Conservation (phyloP, 2,797 vertebrate genomes). For the Sebastiscus tertius region DNA sequence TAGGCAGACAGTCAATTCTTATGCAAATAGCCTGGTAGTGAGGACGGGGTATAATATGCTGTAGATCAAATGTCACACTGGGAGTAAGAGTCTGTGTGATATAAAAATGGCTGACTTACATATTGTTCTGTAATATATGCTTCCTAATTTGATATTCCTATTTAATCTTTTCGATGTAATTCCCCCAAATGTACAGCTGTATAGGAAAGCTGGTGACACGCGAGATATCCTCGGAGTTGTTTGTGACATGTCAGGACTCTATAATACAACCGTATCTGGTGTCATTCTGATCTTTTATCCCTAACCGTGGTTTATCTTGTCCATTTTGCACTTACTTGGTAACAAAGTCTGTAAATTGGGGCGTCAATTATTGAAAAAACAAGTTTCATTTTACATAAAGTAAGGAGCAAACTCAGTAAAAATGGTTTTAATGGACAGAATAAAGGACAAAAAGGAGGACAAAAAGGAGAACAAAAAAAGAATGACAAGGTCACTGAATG, state of each 20-base stretch:
- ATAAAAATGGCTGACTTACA: slow-evolving; percentile 84
- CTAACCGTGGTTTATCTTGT: neutral
- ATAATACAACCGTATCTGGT: slow-evolving; percentile 11
- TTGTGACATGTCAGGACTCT: slow-evolving; percentile 24
- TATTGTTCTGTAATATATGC: slow-evolving; percentile 81
- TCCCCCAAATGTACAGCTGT: slow-evolving; percentile 55
- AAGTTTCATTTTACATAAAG: neutral
- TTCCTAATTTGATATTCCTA: slow-evolving; percentile 79
- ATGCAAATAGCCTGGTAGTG: slow-evolving; percentile 82
- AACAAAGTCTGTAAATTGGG: neutral
- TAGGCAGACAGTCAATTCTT: slow-evolving; percentile 82
- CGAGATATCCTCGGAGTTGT: slow-evolving; percentile 48
- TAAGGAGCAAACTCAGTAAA: neutral
- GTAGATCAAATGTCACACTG: slow-evolving; percentile 85
- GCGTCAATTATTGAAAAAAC: neutral
- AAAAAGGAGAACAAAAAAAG: neutral
- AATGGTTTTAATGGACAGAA: neutral
- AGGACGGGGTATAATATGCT: slow-evolving; percentile 79
- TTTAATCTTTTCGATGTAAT: slow-evolving; percentile 77
- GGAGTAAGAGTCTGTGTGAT: slow-evolving; percentile 81
- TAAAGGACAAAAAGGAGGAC: neutral
- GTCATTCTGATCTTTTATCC: slow-evolving; percentile 14
- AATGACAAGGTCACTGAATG: neutral
- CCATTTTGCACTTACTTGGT: slow-evolving; percentile 1
- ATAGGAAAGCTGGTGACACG: slow-evolving; percentile 26